These are phyloP conservation scores for Hesperia comma DNA, from an alignment of 2,888 invertebrate species.

Conservation along the genomic window DNA sequence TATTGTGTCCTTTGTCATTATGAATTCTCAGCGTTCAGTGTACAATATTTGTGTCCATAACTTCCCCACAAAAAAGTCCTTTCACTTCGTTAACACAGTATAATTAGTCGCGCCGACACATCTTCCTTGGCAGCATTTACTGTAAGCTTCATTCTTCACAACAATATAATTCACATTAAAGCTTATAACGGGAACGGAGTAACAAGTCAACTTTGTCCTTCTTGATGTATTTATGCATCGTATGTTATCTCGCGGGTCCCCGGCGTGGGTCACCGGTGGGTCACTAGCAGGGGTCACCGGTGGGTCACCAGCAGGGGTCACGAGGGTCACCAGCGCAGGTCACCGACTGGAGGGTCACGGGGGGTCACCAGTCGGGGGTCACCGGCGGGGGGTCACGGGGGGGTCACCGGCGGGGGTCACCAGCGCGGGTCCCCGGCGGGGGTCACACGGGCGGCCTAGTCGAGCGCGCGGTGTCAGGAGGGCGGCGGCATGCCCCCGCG, in stretches of 20 bases:
- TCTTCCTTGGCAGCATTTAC: background rate
- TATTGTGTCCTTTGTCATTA: background rate
- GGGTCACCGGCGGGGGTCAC: conserved; percentile 16
- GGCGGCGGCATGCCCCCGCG: conserved; percentile 62
- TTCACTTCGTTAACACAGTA: too few relatives aligned
- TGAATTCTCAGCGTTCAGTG: too few relatives aligned
- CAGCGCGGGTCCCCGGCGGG: conserved; percentile 39
- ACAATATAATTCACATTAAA: background rate
- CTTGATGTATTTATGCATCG: too few relatives aligned
- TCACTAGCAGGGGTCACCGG: background rate
- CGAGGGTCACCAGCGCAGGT: background rate
- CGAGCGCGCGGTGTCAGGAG: conserved; percentile 75
- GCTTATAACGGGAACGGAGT: background rate
- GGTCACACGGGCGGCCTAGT: conserved; percentile 52
- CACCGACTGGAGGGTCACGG: too few relatives aligned
- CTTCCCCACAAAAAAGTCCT: too few relatives aligned
- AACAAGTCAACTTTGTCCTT: too few relatives aligned
- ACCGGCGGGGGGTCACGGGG: conserved; percentile 7
- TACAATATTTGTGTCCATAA: too few relatives aligned
- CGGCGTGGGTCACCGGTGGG: too few relatives aligned
- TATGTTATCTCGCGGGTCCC: too few relatives aligned
- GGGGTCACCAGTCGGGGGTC: background rate
- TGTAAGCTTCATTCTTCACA: too few relatives aligned
- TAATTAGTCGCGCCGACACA: background rate
- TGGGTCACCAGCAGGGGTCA: too few relatives aligned